Evolutionary conservation across 37 sponge, comb jelly and placozoan genomes (phyloP), one percentile per base, ranked within the genome.

Genomic region (Spongia lamella): DNA sequence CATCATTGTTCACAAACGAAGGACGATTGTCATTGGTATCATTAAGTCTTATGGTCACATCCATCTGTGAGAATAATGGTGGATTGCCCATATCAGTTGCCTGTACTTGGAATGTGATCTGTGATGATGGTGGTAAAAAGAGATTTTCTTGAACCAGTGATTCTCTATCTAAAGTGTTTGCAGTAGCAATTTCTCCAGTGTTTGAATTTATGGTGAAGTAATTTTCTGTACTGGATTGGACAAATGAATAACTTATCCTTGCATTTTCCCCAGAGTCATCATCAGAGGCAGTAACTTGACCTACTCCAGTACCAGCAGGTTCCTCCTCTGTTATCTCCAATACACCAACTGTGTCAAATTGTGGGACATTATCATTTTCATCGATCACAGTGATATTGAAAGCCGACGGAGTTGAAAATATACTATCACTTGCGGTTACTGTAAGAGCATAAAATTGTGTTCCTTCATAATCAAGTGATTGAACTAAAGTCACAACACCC

Each of bases 21-120:
- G 94, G 94, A 25, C 58, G 22, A 40, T 88, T 84, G 38, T 93
- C 94, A 49, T 93, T 93, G 36, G 71, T 68, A 53, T 93, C 90
- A 3, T 61, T 33, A 25, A 93, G 29, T 9, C 47, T 5, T 13
- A 43, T 9, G 9, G 47, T 43, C 47, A 43, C 47, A 9, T 43
- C 47, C 9, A 43, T 43, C 9, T 43, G 47, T 13, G 47, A 43
- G 47, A 43, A 43, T 43, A 43, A 43, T 43, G 47, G 47, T 13
- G 47, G 47, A 43, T 9, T 43, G 9, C 73, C 49, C 0, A 39
- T 61, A 31, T 76, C 86, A 19, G 73, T 62, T 34, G 86, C 79
- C 62, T 70, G 66, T 27, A 73, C 82, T 2, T 25, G 14, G 31
- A 82, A 73, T 25, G 61, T 31, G 3, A 32, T 31, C 3, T 75